Conservation (phyloP, 2,888 invertebrate genomes). For the Troglohyphantes excavatus region DNA sequence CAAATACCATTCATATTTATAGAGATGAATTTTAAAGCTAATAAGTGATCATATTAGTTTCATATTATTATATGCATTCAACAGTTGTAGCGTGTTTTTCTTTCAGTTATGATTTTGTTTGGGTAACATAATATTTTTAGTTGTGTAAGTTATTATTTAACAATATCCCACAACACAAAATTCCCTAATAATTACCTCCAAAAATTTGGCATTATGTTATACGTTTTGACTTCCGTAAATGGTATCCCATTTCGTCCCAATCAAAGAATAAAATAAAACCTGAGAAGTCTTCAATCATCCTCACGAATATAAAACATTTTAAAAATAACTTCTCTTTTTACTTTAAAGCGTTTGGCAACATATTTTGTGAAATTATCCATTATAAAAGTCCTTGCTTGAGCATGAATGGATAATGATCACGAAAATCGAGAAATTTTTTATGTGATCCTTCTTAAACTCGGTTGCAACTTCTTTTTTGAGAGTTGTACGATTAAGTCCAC, state of each 20-base stretch:
- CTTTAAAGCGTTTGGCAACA: constrained; percentile 58
- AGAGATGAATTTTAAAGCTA: too few relatives aligned
- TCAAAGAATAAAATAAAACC: constrained; percentile 27
- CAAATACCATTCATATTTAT: too few relatives aligned
- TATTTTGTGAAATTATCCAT: constrained; percentile 10
- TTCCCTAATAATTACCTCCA: neutral
- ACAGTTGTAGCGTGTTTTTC: too few relatives aligned
- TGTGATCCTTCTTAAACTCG: too few relatives aligned
- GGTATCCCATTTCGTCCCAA: neutral
- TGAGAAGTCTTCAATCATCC: constrained; percentile 31
- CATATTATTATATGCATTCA: too few relatives aligned
- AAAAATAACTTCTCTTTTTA: constrained; percentile 30
- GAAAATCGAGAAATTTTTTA: too few relatives aligned
- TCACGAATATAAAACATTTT: constrained; percentile 5
- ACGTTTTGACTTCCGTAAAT: neutral
- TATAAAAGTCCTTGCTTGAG: neutral
- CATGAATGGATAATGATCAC: neutral
- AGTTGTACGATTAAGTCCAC: too few relatives aligned
- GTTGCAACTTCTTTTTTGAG: too few relatives aligned
- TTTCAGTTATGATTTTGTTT: neutral
- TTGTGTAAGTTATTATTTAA: neutral
- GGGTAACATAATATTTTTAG: neutral
- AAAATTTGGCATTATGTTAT: neutral
- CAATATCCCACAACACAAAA: neutral
- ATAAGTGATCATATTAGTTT: too few relatives aligned